Evolutionary conservation across 35 echinoderm and acorn worm genomes (phyloP).

Genomic region (Lytechinus pictus): DNA sequence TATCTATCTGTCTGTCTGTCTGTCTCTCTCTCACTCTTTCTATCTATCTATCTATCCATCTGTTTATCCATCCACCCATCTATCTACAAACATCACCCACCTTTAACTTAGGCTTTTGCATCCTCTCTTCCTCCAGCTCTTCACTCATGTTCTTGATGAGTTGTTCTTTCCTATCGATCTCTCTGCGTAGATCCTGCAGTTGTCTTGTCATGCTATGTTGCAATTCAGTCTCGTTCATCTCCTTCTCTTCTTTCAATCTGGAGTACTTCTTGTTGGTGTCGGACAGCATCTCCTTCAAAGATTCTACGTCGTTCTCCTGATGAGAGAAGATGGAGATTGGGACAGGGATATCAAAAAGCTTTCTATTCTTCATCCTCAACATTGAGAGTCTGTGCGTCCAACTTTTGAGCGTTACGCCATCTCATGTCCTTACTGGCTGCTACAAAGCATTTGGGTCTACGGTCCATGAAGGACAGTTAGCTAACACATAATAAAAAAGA

Average conservation of each 20-base stretch:
- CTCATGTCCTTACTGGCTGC: too few relatives aligned
- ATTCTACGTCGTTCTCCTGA: slow-evolving; percentile 67
- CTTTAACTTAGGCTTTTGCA: slow-evolving; percentile 63
- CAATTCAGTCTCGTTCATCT: slow-evolving; percentile 59
- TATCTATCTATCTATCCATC: too few relatives aligned
- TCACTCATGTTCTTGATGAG: slow-evolving; percentile 58
- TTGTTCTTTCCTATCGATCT: slow-evolving; percentile 66
- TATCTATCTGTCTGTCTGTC: too few relatives aligned
- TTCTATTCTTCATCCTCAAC: not conserved
- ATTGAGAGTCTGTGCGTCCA: not conserved
- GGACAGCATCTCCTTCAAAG: slow-evolving; percentile 73
- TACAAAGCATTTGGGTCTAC: too few relatives aligned
- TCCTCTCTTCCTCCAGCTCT: slow-evolving; percentile 63
- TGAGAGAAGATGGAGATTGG: not conserved
- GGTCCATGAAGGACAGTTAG: too few relatives aligned
- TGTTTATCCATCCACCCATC: too few relatives aligned
- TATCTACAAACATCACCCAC: not conserved
- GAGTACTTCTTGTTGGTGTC: slow-evolving; percentile 66
- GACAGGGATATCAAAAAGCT: too few relatives aligned
- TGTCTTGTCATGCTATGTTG: slow-evolving; percentile 57
- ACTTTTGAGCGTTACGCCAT: too few relatives aligned
- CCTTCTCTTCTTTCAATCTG: slow-evolving; percentile 57
- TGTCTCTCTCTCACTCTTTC: too few relatives aligned
- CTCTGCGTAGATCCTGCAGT: slow-evolving; percentile 58
- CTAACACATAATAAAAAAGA: too few relatives aligned